Conservation (phyloP, 1,140 invertebrate species). For the Nomia melanderi region DNA sequence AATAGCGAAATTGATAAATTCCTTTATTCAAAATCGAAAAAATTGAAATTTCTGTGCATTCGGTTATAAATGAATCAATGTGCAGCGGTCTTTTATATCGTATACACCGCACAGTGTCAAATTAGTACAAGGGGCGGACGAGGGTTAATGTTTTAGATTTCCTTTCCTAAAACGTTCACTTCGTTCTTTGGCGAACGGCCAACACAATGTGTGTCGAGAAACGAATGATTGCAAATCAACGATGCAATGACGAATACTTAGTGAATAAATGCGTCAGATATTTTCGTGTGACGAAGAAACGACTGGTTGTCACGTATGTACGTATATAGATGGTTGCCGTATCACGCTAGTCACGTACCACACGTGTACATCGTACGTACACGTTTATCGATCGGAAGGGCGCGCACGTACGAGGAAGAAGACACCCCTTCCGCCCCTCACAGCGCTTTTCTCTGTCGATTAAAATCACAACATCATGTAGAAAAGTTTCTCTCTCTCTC, state of each 20-base stretch:
- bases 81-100: too few relatives aligned
- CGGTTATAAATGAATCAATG: too few relatives aligned
- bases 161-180: background rate
- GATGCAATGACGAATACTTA: background rate
- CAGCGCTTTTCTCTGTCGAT: background rate
- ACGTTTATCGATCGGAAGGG: conserved; percentile 15
- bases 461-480: background rate
- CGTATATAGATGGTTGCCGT: background rate
- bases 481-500: background rate
- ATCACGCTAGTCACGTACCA: background rate
- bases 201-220: background rate
- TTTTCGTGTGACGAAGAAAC: background rate
- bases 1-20: too few relatives aligned
- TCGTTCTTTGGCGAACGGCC: background rate
- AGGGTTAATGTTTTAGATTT: too few relatives aligned
- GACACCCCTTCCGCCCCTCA: background rate
- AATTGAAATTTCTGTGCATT: too few relatives aligned
- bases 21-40: too few relatives aligned
- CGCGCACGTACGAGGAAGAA: conserved; percentile 9
- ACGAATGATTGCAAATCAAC: background rate
- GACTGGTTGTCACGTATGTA: background rate
- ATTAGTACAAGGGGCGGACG: too few relatives aligned
- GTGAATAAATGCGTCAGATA: conserved; percentile 21
- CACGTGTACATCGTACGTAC: background rate
- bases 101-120: too few relatives aligned